These are phyloP conservation scores for Myocastor coypus DNA, from an alignment of 2,113 vertebrate genomes.

Conservation along the genomic window DNA sequence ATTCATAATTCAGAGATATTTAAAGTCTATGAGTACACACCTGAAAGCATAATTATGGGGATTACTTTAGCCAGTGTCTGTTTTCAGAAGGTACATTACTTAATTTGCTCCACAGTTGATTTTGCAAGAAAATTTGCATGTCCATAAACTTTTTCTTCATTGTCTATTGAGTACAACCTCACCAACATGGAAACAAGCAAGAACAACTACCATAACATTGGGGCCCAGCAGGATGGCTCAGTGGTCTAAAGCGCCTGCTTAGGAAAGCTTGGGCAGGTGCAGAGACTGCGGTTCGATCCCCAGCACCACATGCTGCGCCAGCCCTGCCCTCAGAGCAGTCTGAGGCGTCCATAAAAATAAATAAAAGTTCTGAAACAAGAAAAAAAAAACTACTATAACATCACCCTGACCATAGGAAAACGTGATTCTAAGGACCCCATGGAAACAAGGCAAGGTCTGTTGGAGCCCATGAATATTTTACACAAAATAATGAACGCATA, in stretches of 20 bases:
- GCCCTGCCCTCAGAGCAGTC: too few relatives aligned
- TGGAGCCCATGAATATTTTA: constrained; percentile 73
- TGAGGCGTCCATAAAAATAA: too few relatives aligned
- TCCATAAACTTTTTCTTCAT: not conserved
- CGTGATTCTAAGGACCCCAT: not conserved
- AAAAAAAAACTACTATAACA: not conserved
- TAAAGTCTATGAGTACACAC: not conserved
- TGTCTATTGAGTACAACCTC: not conserved
- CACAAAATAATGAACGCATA: constrained; percentile 48
- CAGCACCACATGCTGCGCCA: too few relatives aligned
- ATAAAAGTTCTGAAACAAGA: too few relatives aligned
- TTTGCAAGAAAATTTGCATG: constrained; percentile 51
- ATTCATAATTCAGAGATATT: constrained; percentile 18
- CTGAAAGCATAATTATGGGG: not conserved
- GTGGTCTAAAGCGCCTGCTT: too few relatives aligned
- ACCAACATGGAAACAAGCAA: constrained; percentile 57
- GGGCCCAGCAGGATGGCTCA: too few relatives aligned
- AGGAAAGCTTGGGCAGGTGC: too few relatives aligned
- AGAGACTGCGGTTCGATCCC: too few relatives aligned
- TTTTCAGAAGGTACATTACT: constrained; percentile 47
- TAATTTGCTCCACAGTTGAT: constrained; percentile 23
- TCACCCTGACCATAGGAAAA: not conserved
- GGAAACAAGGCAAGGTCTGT: constrained; percentile 59
- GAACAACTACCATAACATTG: not conserved
- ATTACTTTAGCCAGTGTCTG: not conserved